phyloP scores from a whole-genome alignment of 2,797 vertebrate species.

The Alauda arvensis region DNA sequence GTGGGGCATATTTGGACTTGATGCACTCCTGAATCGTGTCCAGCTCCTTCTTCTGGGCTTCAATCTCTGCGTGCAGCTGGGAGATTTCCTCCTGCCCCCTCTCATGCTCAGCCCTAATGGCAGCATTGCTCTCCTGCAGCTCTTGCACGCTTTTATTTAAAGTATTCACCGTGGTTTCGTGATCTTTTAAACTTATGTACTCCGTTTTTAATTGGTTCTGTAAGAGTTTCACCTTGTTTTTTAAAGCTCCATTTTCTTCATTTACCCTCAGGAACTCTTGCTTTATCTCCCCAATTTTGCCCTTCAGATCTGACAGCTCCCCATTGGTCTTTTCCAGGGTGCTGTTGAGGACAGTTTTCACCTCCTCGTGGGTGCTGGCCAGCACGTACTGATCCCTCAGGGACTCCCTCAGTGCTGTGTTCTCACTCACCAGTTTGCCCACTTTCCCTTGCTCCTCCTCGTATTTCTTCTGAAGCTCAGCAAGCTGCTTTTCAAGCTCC shows the following conservation, averaged over 20 bases:
- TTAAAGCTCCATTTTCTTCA: slow-evolving; percentile 80
- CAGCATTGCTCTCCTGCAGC: slow-evolving; percentile 64
- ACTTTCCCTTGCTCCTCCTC: slow-evolving; percentile 74
- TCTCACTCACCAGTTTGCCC: slow-evolving; percentile 71
- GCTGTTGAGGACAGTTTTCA: slow-evolving; percentile 70
- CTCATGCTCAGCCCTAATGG: slow-evolving; percentile 47
- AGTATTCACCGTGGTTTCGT: slow-evolving; percentile 61
- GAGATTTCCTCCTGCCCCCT: slow-evolving; percentile 76
- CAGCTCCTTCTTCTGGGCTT: slow-evolving; percentile 88
- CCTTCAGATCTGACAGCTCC: slow-evolving; percentile 77
- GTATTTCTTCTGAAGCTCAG: slow-evolving; percentile 70
- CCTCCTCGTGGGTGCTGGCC: slow-evolving; percentile 76
- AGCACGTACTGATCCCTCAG: slow-evolving; percentile 79
- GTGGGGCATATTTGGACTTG: slow-evolving; percentile 82
- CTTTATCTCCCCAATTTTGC: slow-evolving; percentile 65
- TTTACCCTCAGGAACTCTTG: slow-evolving; percentile 76
- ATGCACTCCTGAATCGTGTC: slow-evolving; percentile 93
- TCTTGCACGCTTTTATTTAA: slow-evolving; percentile 66
- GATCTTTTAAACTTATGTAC: slow-evolving; percentile 76
- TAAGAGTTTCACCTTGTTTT: slow-evolving; percentile 74
- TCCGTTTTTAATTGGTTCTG: slow-evolving; percentile 67
- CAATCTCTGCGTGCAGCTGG: slow-evolving; percentile 81
- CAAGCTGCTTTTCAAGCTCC: slow-evolving; percentile 76
- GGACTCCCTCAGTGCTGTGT: slow-evolving; percentile 69
- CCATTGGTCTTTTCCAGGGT: slow-evolving; percentile 76